A percentile compares a stretch with the other conserved stretches of the same genome.
These are phyloP conservation scores for Therioaphis trifolii DNA, from an alignment of 2,888 invertebrate genomes.

Conservation along the genomic window DNA sequence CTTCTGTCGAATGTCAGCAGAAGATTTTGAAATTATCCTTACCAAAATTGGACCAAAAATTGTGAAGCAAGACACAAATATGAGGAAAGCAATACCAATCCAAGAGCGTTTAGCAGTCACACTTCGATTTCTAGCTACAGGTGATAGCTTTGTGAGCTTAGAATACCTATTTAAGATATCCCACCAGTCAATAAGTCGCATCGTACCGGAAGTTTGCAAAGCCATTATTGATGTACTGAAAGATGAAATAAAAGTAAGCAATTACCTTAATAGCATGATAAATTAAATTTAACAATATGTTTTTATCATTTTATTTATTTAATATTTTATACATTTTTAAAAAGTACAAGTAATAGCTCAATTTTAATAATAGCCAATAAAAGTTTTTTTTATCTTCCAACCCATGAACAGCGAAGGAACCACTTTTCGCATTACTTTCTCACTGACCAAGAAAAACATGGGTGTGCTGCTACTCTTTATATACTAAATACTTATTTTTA, in stretches of 20 bases:
- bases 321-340: constrained; percentile 10
- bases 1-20: constrained; percentile 50
- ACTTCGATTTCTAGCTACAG: constrained; percentile 35
- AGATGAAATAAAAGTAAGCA: constrained; percentile 33
- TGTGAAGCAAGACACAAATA: constrained; percentile 34
- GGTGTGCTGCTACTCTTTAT: no score
- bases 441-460: no score
- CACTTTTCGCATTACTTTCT: no score
- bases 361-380: no score
- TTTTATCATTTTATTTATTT: constrained; percentile 1
- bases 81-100: constrained; percentile 31
- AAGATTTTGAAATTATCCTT: constrained; percentile 40
- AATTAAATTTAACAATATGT: constrained; percentile 24
- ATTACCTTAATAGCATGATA: constrained; percentile 1
- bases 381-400: no score
- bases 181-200: constrained; percentile 25
- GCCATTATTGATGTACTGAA: constrained; percentile 32
- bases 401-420: no score
- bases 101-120: constrained; percentile 45
- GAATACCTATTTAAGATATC: constrained; percentile 32
- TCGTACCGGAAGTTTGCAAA: constrained; percentile 38
- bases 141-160: constrained; percentile 43
- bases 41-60: constrained; percentile 41
- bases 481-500: no score
- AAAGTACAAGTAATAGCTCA: no score